These are phyloP conservation scores for Nautilus pompilius DNA, from an alignment of 1,140 invertebrate genomes.

Conservation along the genomic window DNA sequence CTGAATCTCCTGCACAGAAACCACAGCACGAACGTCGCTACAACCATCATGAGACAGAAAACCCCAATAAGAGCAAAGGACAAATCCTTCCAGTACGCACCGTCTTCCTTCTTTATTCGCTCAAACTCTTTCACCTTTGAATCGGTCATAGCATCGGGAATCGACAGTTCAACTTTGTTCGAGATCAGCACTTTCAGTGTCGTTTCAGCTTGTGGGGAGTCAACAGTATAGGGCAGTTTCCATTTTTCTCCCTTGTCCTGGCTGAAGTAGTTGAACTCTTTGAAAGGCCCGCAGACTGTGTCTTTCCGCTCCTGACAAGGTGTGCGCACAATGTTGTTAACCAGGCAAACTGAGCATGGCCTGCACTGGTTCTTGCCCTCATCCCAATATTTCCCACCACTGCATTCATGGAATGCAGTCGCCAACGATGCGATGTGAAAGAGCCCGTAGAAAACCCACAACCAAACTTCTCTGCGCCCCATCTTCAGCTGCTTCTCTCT, in stretches of 20 bases:
- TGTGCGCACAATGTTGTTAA: conserved; percentile 21
- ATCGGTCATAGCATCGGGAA: not conserved
- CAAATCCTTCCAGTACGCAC: conserved; percentile 24
- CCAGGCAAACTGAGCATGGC: conserved; percentile 21
- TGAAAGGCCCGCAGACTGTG: conserved; percentile 21
- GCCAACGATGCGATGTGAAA: no score
- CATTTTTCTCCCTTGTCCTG: not conserved
- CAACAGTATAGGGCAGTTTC: not conserved
- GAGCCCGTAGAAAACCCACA: no score
- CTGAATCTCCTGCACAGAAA: conserved; percentile 17
- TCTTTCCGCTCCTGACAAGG: conserved; percentile 17
- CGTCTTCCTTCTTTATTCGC: conserved; percentile 17
- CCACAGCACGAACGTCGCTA: conserved; percentile 19
- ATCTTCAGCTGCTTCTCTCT: no score
- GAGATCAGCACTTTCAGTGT: not conserved
- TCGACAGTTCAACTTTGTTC: not conserved
- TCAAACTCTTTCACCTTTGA: not conserved
- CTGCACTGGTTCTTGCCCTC: not conserved
- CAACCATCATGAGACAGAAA: conserved; percentile 21
- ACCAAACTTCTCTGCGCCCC: no score
- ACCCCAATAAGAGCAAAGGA: conserved; percentile 29
- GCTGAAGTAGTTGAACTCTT: conserved; percentile 21
- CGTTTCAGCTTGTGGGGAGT: not conserved
- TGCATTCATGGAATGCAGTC: not conserved
- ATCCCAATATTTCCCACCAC: not conserved